phyloP scores from a whole-genome alignment of 2,113 vertebrate genomes.

The Anser cygnoides region DNA sequence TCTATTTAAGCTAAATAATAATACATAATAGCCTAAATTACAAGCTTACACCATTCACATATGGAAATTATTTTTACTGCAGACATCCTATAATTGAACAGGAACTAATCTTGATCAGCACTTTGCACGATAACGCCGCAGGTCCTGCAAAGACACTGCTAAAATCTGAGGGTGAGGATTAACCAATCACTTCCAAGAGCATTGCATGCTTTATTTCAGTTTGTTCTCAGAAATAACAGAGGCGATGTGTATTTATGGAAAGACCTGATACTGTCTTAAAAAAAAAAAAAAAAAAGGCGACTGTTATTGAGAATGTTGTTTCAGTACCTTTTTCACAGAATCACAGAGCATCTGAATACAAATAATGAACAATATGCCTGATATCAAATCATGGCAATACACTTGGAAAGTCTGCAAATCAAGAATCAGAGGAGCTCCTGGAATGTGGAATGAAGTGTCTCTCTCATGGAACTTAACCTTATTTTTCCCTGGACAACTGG shows the following conservation, averaged over 20 bases:
- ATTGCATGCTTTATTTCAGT: background rate
- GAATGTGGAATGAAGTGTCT: background rate
- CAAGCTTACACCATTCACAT: background rate
- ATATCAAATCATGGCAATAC: background rate
- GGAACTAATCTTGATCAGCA: background rate
- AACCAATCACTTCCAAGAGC: background rate
- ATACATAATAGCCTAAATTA: background rate
- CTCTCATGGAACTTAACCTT: background rate
- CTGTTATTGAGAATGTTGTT: background rate
- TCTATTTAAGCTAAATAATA: background rate
- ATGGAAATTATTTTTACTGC: background rate
- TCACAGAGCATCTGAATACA: background rate
- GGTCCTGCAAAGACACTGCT: background rate
- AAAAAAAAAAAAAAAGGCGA: background rate
- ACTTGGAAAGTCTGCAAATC: background rate
- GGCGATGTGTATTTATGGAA: fast-evolving
- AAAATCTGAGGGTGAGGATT: background rate
- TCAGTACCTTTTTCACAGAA: background rate
- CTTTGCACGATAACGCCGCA: background rate
- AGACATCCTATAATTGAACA: background rate
- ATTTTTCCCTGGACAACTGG: background rate
- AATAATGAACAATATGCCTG: background rate
- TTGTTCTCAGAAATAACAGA: background rate
- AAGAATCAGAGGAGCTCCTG: background rate
- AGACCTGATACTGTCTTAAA: background rate